Evolutionary conservation across 2,888 invertebrate species (phyloP), one percentile per base, ranked within the genome.

Genomic region (Altica lythri): DNA sequence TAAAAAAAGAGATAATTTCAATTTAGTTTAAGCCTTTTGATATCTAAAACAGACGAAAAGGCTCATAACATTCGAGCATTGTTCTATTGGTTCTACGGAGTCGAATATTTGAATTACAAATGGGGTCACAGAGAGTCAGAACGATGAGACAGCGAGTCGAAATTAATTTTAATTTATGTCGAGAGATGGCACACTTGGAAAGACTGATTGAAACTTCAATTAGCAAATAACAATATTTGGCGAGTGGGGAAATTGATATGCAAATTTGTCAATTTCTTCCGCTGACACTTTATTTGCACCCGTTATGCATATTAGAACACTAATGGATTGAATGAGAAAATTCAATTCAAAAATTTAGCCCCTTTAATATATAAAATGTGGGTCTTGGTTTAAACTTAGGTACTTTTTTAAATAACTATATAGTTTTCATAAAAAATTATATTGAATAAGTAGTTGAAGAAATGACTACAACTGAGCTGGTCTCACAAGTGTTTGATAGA

Each of bases 81-180:
- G 55, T 62, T 61, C 62, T 56, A 57, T 57, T 57, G 47, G 60
- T 57, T 55, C 53, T 57, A 52, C 59, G 60, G 47, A 60, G 59
- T 57, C 58, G 61, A 57, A 58, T 63, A 72, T 73, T 73, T 71
- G 73, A 70, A 73, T 70, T 70, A 67, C 73, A 72, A 73, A 72
- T 72, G 63, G 68, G 71, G 66, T 67, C 63, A 63, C 57, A 63
- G 35, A 30, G 52, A n/a, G n/a, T n/a, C n/a, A n/a, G n/a, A n/a
- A n/a, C 49, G 46, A 49, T 50, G 53, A 49, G 58, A 52, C 53
- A 52, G 56, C 50, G 54, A 59, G 63, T 63, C 64, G 59, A 72
- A 73, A 72, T 73, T 73, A 73, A 72, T 72, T 72, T 73, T 70
- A 69, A 70, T 70, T 69, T 69, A 53, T 60, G 67, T 68, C 64